phyloP scores from a whole-genome alignment of 2,888 invertebrate species.

The Ceraclea dissimilis region DNA sequence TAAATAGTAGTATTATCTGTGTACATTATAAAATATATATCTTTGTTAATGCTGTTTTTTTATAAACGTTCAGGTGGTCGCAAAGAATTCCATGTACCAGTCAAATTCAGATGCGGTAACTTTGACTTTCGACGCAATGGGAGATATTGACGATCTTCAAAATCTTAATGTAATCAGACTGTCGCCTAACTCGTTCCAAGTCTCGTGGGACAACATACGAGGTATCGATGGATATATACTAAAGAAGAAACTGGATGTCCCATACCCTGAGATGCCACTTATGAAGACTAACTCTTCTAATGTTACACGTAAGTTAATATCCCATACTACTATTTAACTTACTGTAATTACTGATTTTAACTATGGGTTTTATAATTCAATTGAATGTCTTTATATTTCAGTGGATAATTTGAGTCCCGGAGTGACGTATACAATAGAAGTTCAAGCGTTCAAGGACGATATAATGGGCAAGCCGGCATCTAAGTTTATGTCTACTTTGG shows the following conservation, averaged over 20 bases:
- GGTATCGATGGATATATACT: conserved; percentile 55
- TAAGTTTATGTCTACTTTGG: conserved; percentile 43
- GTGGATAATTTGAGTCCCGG: conserved; percentile 51
- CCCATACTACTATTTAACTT: conserved; percentile 16
- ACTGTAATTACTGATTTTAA: not conserved
- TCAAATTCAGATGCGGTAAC: conserved; percentile 55
- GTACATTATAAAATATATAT: not conserved
- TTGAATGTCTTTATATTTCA: conserved; percentile 34
- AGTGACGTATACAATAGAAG: conserved; percentile 45
- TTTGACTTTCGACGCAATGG: conserved; percentile 56
- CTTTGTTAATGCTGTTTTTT: conserved; percentile 25
- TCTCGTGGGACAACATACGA: conserved; percentile 54
- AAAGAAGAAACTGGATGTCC: conserved; percentile 41
- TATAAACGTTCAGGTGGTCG: conserved; percentile 48
- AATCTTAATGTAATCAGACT: conserved; percentile 45
- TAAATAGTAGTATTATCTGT: conserved; percentile 18
- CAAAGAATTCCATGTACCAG: conserved; percentile 53
- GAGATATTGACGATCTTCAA: conserved; percentile 54
- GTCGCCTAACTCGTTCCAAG: conserved; percentile 45
- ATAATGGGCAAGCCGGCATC: conserved; percentile 48
- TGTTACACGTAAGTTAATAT: conserved; percentile 32
- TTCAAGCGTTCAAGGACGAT: conserved; percentile 53
- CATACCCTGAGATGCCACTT: conserved; percentile 48
- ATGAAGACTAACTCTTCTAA: conserved; percentile 39
- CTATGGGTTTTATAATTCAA: not conserved